Percentiles rank a stretch among this genome's conserved stretches.
phyloP scores from a whole-genome alignment of 1,140 invertebrate species.

The Drosophila baimaii region DNA sequence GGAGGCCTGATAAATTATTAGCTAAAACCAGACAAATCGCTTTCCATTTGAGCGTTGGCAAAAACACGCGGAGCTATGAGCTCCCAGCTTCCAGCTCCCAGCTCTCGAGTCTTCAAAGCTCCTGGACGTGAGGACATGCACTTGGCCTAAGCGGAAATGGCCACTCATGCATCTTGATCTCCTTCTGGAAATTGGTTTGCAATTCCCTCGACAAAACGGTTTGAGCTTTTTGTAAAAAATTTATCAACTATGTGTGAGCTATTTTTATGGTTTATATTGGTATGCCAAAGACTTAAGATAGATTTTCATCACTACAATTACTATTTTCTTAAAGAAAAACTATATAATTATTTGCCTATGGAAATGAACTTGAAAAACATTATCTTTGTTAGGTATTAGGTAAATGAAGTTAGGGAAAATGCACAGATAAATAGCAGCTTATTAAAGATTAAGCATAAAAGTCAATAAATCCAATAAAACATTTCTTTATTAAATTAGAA shows the following conservation, averaged over 20 bases:
- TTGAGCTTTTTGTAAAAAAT: not conserved
- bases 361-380: not conserved
- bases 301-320: not conserved
- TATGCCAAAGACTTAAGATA: too few species aligned
- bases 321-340: not conserved
- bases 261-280: not conserved
- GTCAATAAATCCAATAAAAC: not conserved
- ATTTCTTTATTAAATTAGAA: not conserved
- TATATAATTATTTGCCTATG: not conserved
- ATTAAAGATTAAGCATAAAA: not conserved
- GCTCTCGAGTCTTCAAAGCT: constrained; percentile 23
- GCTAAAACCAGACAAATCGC: constrained; percentile 82
- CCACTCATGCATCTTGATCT: constrained; percentile 34
- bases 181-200: constrained; percentile 12
- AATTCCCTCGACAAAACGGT: constrained; percentile 6
- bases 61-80: constrained; percentile 29
- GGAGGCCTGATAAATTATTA: constrained; percentile 76
- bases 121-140: constrained; percentile 68
- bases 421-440: too few species aligned
- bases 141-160: constrained; percentile 48
- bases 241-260: not conserved
- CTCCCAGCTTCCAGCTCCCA: constrained; percentile 7
- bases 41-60: constrained; percentile 73
- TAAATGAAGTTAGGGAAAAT: not conserved
- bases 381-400: not conserved